These are phyloP conservation scores for Trialeurodes vaporariorum DNA, from an alignment of 1,140 invertebrate genomes.

Conservation along the genomic window DNA sequence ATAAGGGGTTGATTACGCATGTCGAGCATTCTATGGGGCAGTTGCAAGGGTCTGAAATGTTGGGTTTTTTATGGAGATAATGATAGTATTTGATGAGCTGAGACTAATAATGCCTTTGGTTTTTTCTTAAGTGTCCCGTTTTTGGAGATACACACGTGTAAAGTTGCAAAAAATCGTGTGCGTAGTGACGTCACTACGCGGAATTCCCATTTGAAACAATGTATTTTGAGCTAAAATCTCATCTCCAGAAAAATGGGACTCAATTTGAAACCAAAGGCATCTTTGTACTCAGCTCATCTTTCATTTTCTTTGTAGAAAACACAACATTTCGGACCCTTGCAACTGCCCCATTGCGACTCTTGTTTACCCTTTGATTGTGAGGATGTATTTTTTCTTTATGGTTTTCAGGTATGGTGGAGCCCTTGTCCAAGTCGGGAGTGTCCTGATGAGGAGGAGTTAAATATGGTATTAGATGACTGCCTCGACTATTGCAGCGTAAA, in stretches of 20 bases:
- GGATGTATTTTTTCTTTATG: not conserved
- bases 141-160: not conserved
- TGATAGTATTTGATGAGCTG: not conserved
- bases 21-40: too few species aligned
- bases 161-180: not conserved
- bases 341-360: too few species aligned
- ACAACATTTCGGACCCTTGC: too few species aligned
- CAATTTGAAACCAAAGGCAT: too few species aligned
- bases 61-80: not conserved
- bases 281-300: too few species aligned
- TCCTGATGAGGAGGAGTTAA: conserved; percentile 55
- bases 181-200: not conserved
- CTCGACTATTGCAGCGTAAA: conserved; percentile 51
- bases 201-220: too few species aligned
- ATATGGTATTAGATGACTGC: conserved; percentile 53
- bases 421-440: conserved; percentile 60
- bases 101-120: not conserved
- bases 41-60: not conserved
- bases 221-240: too few species aligned
- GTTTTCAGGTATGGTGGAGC: conserved; percentile 56
- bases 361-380: too few species aligned
- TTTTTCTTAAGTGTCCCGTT: not conserved
- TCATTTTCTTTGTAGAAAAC: too few species aligned
- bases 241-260: too few species aligned
- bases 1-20: too few species aligned